Base-by-base conservation (phyloP, 2,797 vertebrate species). In the Enteromius unitaeniatus region DNA sequence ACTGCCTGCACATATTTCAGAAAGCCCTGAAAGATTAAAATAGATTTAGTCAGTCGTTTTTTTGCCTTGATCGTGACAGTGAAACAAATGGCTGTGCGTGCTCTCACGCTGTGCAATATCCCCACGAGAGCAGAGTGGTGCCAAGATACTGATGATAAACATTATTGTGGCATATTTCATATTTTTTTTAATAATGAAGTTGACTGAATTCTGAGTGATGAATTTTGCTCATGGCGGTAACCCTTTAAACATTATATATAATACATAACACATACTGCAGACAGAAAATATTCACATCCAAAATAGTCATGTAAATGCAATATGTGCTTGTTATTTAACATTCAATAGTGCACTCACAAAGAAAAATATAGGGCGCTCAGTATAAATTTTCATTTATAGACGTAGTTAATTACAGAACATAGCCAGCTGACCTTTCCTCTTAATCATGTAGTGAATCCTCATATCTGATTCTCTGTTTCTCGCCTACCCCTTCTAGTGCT, bases 1-100 rank as follows among this genome's bases (percentile, higher is more conserved):
- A n/a, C 37, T 45, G 21, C 31, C 4, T 64, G 9, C 70, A 40
- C 4, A 17, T 49, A 74, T 74, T 82, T 65, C n/a, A 74, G 21
- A 64, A 70, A 64, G 60, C n/a, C 28, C n/a, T 65, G 67, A 65
- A 78, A 70, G 58, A 79, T 58, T 62, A 37, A 26, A 67, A 51
- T 21, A 73, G 68, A 72, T 53, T 70, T 31, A 82, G 47, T 67
- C 68, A 68, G 76, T 64, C 42, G 58, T 77, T 23, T 76, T 19
- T 80, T 19, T 58, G 53, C 77, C 75, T 79, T 76, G 60, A 60
- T 77, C 69, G 15, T 65, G 65, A 81, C 85, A 86, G 78, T 53
- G 55, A 77, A 77, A 77, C 78, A 84, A 86, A 86, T 70, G 72
- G 45, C 42, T 40, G 31, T 53, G 72, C 3, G 23, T 49, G 53